Evolutionary conservation across 2,113 vertebrate species (phyloP), one percentile per base, ranked within the genome.

Genomic region (Myiagra hebetior): DNA sequence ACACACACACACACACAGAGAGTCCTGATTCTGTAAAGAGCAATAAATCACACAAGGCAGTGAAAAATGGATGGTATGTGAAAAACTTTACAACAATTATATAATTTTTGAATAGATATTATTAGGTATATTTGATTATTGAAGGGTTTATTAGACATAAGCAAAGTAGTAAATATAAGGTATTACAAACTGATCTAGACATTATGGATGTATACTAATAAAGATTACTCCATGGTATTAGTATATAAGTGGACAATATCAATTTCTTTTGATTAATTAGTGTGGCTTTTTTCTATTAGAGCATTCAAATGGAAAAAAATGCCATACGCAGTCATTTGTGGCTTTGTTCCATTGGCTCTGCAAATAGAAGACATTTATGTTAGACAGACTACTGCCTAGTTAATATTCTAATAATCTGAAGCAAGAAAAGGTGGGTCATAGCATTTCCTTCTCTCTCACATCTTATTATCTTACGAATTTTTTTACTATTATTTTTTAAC

Each of bases 321-420:
- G 97, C 98, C 99, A 98, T 99, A 99, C 99, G 99, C 99, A 97
- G 99, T 99, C 98, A 99, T 98, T 97, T 97, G 98, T 95, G 95
- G 97, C 93, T 98, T 95, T 95, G 95, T 35, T 96, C 97, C 98
- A 77, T 75, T 97, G 94, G 81, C 69, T 97, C 99, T 99, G 99
- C 59, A 97, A 98, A 98, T 41, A 99, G 90, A 99, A 98, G 94
- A 98, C 77, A 97, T 94, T 76, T 96, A 73, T 56, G 87, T 98
- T 98, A 98, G 98, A 93, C 9, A 68, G 44, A 76, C 60, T 63
- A 88, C 31, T 92, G 92, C 47, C 39, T 88, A 82, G 42, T 56
- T 69, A 75, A 44, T 56, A 83, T 70, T 77, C 42, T 89, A 87
- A 87, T 80, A 92, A 85, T 83, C 39, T 94, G 41, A 50, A 95